These are phyloP conservation scores for Neoarius graeffei DNA, from an alignment of 2,113 vertebrate genomes.

Conservation along the genomic window DNA sequence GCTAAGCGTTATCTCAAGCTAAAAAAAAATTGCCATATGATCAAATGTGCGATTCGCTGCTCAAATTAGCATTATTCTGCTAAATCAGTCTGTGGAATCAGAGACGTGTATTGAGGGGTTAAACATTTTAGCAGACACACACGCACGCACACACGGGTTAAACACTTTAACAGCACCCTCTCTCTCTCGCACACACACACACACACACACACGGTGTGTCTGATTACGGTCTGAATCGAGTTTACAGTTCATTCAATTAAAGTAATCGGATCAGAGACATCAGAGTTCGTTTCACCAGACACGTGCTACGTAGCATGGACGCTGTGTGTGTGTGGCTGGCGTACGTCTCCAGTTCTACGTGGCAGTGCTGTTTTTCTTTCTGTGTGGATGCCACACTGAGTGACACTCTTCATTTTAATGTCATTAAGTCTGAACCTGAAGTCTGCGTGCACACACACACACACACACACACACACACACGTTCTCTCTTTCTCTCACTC, in stretches of 20 bases:
- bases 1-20: background rate
- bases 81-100: background rate
- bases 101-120: background rate
- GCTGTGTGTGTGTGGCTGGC: background rate
- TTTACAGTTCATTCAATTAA: conserved; percentile 68
- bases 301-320: conserved; percentile 36
- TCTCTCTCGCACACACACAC: background rate
- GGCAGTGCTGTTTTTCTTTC: conserved; percentile 28
- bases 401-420: conserved; percentile 13
- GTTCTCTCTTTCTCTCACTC: background rate
- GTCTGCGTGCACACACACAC: background rate
- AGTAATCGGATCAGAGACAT: conserved; percentile 58
- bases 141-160: conserved; percentile 25
- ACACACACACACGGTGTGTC: conserved; percentile 46
- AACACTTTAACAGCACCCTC: background rate
- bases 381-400: background rate
- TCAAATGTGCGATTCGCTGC: background rate
- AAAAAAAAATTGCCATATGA: background rate
- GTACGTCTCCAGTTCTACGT: conserved; percentile 5
- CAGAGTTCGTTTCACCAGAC: conserved; percentile 34
- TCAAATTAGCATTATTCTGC: background rate
- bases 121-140: background rate
- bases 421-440: background rate
- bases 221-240: conserved; percentile 64
- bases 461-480: background rate